These are phyloP conservation scores for Helostoma temminkii DNA, from an alignment of 2,797 vertebrate genomes.

Conservation along the genomic window DNA sequence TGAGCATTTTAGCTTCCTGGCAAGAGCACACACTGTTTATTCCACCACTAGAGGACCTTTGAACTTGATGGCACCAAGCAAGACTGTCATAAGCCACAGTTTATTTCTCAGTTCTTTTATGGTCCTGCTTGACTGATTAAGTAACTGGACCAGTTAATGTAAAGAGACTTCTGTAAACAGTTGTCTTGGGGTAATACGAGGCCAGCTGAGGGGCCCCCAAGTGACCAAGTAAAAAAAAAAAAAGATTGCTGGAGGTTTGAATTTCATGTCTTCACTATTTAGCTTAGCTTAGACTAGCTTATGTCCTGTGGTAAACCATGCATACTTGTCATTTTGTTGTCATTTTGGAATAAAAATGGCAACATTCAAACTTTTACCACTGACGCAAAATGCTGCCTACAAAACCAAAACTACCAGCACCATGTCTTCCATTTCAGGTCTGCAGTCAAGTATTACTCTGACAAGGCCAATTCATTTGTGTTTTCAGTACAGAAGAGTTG, in stretches of 20 bases:
- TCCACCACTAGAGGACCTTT: conserved; percentile 63
- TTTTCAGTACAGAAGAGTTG: no score
- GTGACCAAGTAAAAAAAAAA: no score
- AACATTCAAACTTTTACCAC: neutral
- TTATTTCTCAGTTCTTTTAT: conserved; percentile 38
- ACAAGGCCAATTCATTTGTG: no score
- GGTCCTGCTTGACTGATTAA: conserved; percentile 22
- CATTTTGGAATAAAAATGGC: conserved; percentile 10
- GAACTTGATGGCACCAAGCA: conserved; percentile 16
- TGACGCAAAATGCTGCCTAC: conserved; percentile 7
- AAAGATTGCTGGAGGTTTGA: neutral
- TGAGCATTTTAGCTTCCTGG: conserved; percentile 29
- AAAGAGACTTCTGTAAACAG: conserved; percentile 17
- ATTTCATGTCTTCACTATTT: neutral
- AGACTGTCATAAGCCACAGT: conserved; percentile 21
- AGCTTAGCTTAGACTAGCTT: neutral
- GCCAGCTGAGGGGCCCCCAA: neutral
- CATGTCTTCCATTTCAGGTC: conserved; percentile 2
- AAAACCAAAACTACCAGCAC: conserved; percentile 7
- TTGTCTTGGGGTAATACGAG: no score
- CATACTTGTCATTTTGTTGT: conserved; percentile 19
- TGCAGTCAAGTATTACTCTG: neutral
- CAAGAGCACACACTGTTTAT: conserved; percentile 33
- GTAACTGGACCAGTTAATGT: neutral
- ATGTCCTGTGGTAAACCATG: conserved; percentile 10